A percentile compares a stretch with the other conserved stretches of the same genome.
Evolutionary conservation across 2,113 vertebrate genomes (phyloP).

Genomic region (Sorex fumeus): DNA sequence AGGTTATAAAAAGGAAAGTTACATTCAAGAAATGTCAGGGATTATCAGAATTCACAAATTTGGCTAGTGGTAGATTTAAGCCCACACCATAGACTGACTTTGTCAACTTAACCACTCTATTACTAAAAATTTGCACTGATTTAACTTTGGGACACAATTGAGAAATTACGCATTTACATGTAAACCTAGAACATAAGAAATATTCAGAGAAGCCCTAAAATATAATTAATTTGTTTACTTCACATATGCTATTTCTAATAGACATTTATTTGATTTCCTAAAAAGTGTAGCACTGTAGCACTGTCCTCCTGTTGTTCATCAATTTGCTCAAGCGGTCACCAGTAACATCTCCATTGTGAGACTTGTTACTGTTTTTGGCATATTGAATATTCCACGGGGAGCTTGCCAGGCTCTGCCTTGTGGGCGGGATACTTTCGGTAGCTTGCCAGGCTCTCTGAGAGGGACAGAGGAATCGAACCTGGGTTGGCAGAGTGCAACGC

Average conservation of each 20-base stretch:
- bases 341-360: too few relatives aligned
- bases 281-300: too few relatives aligned
- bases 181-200: not conserved
- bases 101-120: not conserved
- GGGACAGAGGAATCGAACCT: too few relatives aligned
- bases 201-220: not conserved
- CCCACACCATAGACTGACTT: not conserved
- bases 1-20: conserved; percentile 31
- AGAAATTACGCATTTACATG: not conserved
- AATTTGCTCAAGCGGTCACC: too few relatives aligned
- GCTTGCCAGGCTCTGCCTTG: too few relatives aligned
- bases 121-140: not conserved
- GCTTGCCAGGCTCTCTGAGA: too few relatives aligned
- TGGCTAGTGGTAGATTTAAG: conserved; percentile 18
- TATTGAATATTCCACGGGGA: too few relatives aligned
- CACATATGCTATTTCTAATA: not conserved
- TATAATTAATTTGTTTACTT: not conserved
- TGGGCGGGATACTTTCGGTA: too few relatives aligned
- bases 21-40: conserved; percentile 43
- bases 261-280: conserved; percentile 17
- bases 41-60: conserved; percentile 37
- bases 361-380: too few relatives aligned
- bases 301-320: too few relatives aligned
- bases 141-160: not conserved
- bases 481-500: too few relatives aligned